Evolutionary conservation across 2,888 invertebrate genomes (phyloP).

Genomic region (Cynaeus angustus): DNA sequence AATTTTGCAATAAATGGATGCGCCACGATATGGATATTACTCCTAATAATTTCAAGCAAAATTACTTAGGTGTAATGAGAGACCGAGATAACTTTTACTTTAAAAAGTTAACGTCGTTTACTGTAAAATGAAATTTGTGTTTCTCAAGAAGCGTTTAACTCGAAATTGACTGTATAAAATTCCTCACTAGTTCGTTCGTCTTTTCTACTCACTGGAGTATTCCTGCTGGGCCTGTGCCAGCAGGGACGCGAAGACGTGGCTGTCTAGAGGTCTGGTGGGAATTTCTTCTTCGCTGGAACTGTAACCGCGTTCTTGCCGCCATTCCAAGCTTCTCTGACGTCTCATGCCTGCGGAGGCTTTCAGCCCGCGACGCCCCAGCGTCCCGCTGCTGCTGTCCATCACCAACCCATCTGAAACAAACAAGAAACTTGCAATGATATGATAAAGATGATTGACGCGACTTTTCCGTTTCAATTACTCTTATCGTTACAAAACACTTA

Average conservation of each 20-base stretch:
- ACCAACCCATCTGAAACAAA: conserved; percentile 66
- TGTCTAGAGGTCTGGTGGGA: conserved; percentile 71
- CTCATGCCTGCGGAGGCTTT: conserved; percentile 69
- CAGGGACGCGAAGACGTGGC: conserved; percentile 75
- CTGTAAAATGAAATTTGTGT: no score
- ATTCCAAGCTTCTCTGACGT: conserved; percentile 75
- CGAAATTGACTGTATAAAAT: background rate
- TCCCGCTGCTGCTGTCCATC: conserved; percentile 67
- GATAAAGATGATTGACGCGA: conserved; percentile 34
- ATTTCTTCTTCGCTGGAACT: conserved; percentile 76
- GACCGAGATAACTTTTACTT: no score
- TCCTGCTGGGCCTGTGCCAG: conserved; percentile 76
- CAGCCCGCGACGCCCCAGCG: conserved; percentile 67
- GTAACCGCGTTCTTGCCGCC: conserved; percentile 74
- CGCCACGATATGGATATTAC: no score
- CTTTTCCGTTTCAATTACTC: conserved; percentile 8
- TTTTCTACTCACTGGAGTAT: conserved; percentile 74
- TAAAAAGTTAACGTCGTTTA: no score
- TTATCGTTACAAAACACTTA: conserved; percentile 47
- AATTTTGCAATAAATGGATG: no score
- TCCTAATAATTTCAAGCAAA: no score
- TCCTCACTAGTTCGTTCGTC: background rate
- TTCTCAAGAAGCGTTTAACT: no score
- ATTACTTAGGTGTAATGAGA: no score
- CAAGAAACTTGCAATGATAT: conserved; percentile 16